phyloP scores from a whole-genome alignment of 1,140 invertebrate genomes.

The Propsilocerus akamusi region DNA sequence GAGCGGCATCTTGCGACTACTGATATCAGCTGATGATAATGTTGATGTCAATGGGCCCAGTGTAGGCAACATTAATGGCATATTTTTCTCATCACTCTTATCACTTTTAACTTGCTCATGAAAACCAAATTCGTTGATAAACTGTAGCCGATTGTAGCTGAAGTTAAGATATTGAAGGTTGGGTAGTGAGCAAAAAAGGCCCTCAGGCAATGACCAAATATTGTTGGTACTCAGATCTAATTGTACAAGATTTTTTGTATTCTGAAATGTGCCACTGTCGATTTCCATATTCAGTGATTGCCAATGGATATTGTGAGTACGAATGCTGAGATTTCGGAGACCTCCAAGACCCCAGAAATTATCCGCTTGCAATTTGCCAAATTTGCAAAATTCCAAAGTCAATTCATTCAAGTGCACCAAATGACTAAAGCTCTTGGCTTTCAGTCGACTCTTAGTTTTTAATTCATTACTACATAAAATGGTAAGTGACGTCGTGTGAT shows the following conservation, averaged over 20 bases:
- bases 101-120: conserved; percentile 31
- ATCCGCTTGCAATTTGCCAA: conserved; percentile 53
- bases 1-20: conserved; percentile 10
- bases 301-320: conserved; percentile 62
- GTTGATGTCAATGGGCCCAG: conserved; percentile 23
- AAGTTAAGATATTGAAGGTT: conserved; percentile 60
- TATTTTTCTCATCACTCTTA: conserved; percentile 1
- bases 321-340: conserved; percentile 60
- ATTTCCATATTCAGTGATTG: conserved; percentile 58
- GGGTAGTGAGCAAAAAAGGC: conserved; percentile 61
- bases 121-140: conserved; percentile 63
- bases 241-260: conserved; percentile 51
- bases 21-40: conserved; percentile 12
- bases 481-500: conserved; percentile 59
- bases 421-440: conserved; percentile 61
- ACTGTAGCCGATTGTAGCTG: conserved; percentile 67
- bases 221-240: conserved; percentile 77
- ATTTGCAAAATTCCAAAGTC: conserved; percentile 67
- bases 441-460: conserved; percentile 47
- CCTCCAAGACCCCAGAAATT: conserved; percentile 53
- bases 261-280: conserved; percentile 47
- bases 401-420: conserved; percentile 56
- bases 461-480: conserved; percentile 60
- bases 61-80: conserved; percentile 17
- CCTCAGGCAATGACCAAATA: conserved; percentile 70